A percentile compares a stretch with the other conserved stretches of the same genome.
These are phyloP conservation scores for Drosophila basisetae DNA, from an alignment of 2,888 invertebrate species.

Conservation along the genomic window DNA sequence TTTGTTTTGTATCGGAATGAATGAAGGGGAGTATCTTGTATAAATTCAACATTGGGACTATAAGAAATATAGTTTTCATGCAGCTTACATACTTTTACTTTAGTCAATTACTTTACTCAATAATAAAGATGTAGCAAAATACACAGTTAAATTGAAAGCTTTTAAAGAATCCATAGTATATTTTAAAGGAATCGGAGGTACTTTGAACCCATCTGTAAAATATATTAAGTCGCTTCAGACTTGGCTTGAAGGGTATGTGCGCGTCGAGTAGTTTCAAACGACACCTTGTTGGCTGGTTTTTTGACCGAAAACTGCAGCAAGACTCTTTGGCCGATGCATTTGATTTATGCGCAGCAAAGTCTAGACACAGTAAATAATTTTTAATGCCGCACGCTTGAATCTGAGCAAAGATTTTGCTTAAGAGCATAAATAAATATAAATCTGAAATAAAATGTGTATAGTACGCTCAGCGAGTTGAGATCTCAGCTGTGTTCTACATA, in stretches of 20 bases:
- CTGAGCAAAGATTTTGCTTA: slow-evolving; percentile 55
- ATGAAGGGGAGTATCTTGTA: no score
- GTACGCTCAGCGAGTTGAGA: slow-evolving; percentile 36
- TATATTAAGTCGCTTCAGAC: not conserved
- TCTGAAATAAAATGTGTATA: slow-evolving; percentile 71
- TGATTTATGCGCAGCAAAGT: slow-evolving; percentile 72
- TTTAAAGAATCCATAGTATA: not conserved
- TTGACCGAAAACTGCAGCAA: slow-evolving; percentile 55
- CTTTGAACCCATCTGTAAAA: not conserved
- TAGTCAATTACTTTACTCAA: not conserved
- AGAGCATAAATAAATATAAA: slow-evolving; percentile 63
- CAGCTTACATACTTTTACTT: not conserved
- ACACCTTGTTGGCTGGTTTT: slow-evolving; percentile 21
- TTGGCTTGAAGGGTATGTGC: slow-evolving; percentile 15
- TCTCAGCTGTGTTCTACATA: slow-evolving; percentile 53
- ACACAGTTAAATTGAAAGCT: not conserved
- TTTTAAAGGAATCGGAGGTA: not conserved
- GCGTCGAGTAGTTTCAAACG: not conserved
- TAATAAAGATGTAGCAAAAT: not conserved
- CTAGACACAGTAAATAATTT: slow-evolving; percentile 82
- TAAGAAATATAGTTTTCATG: not conserved
- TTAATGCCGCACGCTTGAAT: slow-evolving; percentile 67
- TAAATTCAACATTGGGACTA: not conserved
- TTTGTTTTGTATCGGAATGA: not conserved
- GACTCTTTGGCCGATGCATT: slow-evolving; percentile 65